Evolutionary conservation across 53 echinoderm and acorn worm genomes (phyloP), one percentile per base, ranked within the genome.

Genomic region (Zoroaster sp.): DNA sequence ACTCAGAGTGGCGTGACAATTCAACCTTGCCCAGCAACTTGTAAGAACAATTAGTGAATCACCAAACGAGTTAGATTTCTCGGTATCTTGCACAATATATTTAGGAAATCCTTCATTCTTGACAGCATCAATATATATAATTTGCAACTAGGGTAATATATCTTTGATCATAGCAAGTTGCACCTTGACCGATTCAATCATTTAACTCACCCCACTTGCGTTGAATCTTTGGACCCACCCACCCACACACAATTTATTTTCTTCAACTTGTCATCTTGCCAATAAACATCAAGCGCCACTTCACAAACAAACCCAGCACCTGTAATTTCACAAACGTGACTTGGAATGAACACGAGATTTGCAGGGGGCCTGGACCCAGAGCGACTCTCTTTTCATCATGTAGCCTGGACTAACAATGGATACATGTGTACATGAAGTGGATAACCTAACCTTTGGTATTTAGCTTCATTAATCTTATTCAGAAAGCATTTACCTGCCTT

Each of bases 311-410:
- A 21, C 63, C 28, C 63, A 59, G 63, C 63, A 59, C 63, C 63
- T 59, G 63, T 59, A 59, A 59, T 59, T 59, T 28, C 63, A 59
- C 51, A 76, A 46, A 76, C 47, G 51, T 47, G 47, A 76, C 76
- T 49, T 76, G 76, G 74, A 76, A 76, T 76, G 76, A 47, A 25
- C 30, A 47, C 15, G 13, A 18, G 28, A 28, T 59, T 28, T 25
- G 28, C 63, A 28, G 63, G 63, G 28, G 63, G 63, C 63, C 63
- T 28, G 23, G 28, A 59, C 63, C 63, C 30, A 25, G 28, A 59
- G 63, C 63, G 21, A 28, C 63, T 59, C 63, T 59, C 28, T 59
- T 25, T 59, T 59, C 63, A 59, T 59, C 63, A 59, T 59, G 28
- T 59, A 59, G 63, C 63, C 63, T 59, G 63, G 63, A 59, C 63